Conservation (phyloP, 2,797 vertebrate species). For the Hylomyscus alleni region DNA sequence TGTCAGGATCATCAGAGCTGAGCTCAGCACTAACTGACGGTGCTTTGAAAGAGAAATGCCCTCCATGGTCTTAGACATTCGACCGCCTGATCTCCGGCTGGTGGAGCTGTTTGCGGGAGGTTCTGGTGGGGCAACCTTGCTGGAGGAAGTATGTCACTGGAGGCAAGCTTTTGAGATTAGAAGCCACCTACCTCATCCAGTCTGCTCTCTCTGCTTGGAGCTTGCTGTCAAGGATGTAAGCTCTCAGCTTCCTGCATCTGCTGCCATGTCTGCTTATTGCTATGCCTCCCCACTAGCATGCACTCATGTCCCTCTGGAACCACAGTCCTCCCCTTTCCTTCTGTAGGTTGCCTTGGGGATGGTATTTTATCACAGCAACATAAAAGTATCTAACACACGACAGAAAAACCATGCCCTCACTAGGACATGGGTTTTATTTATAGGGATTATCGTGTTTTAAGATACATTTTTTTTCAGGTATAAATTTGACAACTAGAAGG, state of each 20-base stretch:
- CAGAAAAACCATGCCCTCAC: not conserved
- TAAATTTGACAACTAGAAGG: not conserved
- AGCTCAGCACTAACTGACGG: not conserved
- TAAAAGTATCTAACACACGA: not conserved
- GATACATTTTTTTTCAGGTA: constrained; percentile 35
- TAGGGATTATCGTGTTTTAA: not conserved
- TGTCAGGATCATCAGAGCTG: not conserved
- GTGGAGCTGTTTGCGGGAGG: not conserved
- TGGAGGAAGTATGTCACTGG: not conserved
- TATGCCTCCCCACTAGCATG: not conserved
- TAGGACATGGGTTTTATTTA: not conserved
- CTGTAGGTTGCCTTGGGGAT: not conserved
- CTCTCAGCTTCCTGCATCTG: not conserved
- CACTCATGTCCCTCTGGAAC: not conserved
- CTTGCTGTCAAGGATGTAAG: not conserved
- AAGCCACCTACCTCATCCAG: not conserved
- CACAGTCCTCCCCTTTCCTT: not conserved
- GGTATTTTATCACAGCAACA: not conserved
- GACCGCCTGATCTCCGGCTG: not conserved
- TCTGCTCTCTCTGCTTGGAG: not conserved
- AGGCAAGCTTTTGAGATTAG: not conserved
- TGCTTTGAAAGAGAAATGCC: not conserved
- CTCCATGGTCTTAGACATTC: not conserved
- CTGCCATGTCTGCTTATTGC: not conserved
- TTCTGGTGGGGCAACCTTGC: no score